Base-by-base conservation (phyloP, 1,140 invertebrate species). In the Sitobion miscanthi region DNA sequence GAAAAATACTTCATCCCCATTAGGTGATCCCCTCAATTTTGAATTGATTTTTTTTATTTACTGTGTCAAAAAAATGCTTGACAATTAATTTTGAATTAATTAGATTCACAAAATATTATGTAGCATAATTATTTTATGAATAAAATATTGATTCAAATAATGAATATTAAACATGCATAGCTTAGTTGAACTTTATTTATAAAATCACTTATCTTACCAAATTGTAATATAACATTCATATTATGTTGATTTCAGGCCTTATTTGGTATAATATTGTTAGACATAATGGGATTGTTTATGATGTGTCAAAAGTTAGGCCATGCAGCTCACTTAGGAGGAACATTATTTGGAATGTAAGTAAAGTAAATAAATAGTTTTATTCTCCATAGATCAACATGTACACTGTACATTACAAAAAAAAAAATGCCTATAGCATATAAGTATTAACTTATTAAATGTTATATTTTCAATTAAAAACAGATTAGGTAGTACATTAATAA, bases 251-350 rank as follows among this genome's bases (percentile, higher is more conserved):
- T 90, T 87, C 95, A 98, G 98, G 99, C 97, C 88, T 96, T 99
- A 54, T 98, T 98, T 96, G 97, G 96, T 21, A 96, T 99, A 86
- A 96, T 99, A 95, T 96, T 96, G 5, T 95, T 99, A 62, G 99
- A 99, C 95, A 95, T 97, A 88, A 95, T 96, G 45, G 99, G 99
- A 38, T 96, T 99, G 69, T 54, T 98, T 11, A 95, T 98, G 45
- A 96, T 98, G n/a, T 99, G 98, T 98, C 97, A 96, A 95, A 96
- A 98, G 94, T 98, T 99, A 95, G 99, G 99, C 95, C 99, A 99
- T 96, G 98, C 99, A n/a, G 99, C 98, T 52, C 99, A 99, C 97
- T 96, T 99, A 94, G 98, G 98, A 89, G 99, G 99, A 91, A 97
- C 98, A 82, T 94, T 98, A 82, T 98, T 97, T 96, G 99, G 99